Base-by-base conservation (phyloP, 2,888 invertebrate species). In the Argynnis bischoffii region DNA sequence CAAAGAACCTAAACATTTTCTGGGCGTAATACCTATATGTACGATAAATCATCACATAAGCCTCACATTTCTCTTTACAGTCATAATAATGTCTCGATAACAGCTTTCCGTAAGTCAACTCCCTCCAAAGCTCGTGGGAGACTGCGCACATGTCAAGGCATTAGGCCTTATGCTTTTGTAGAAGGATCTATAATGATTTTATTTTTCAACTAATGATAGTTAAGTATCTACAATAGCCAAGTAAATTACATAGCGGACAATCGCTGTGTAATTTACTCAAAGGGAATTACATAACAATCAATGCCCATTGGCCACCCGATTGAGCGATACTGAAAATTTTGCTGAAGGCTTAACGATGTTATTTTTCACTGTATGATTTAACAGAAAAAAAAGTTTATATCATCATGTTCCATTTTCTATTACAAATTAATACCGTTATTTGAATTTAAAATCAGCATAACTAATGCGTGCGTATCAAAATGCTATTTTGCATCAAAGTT, bases 101-200 rank as follows among this genome's bases (percentile, higher is more conserved):
- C 64, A 55, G 64, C 35, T 63, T 51, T 63, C 47, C 60, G 55
- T 67, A 70, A 66, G 68, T 64, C 65, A 71, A 64, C 61, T 61
- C 56, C 54, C 68, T 51, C 31, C 48, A n/a, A 54, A 48, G 57
- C 55, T 55, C 60, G 61, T 72, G 72, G 55, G 72, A 72, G 64
- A 41, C 13, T 2, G 26, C 2, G 16, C 72, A 72, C 21, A 18
- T 70, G 72, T 6, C 46, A 13, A 26, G 26, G 41, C 18, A 31
- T 11, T 41, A 54, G 53, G 48, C 66, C 60, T 63, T 71, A 61
- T 48, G 8, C n/a, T 48, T 46, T 46, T 15, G 54, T 46, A 3
- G 54, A 56, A 66, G 18, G 46, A 48, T 59, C 13, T 15, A 55
- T 54, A 41, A 46, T 15, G 18, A 16, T 41, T 26, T n/a, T 64